phyloP scores from a whole-genome alignment of 2,113 vertebrate species.

The Poecile atricapillus region DNA sequence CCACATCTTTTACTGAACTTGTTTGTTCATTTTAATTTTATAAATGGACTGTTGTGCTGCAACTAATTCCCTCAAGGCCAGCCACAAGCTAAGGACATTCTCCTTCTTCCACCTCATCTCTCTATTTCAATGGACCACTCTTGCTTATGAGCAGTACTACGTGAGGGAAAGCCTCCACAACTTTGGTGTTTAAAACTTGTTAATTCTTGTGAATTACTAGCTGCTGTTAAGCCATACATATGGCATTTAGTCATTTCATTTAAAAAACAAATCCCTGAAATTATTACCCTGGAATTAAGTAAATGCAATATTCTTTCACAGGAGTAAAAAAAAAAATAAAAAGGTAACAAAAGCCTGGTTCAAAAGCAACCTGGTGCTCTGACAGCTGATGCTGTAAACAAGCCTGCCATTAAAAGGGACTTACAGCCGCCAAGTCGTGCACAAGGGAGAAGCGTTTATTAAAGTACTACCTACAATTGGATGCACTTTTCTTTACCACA shows the following conservation, averaged over 20 bases:
- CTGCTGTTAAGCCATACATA: neutral
- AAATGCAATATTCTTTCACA: neutral
- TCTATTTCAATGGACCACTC: neutral
- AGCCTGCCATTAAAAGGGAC: neutral
- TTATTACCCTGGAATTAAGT: neutral
- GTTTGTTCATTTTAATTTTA: conserved; percentile 22
- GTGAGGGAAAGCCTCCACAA: neutral
- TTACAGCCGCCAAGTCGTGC: neutral
- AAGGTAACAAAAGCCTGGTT: neutral
- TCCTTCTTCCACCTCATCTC: neutral
- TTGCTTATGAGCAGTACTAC: neutral
- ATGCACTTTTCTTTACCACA: neutral
- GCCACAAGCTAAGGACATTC: neutral
- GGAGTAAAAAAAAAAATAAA: neutral
- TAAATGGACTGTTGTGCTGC: conserved; percentile 4
- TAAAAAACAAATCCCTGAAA: neutral
- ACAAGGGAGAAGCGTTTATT: neutral
- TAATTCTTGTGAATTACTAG: neutral
- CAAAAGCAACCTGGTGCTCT: neutral
- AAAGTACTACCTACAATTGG: neutral
- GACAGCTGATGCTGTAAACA: neutral
- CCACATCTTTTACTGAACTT: neutral
- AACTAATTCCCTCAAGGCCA: neutral
- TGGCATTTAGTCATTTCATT: neutral
- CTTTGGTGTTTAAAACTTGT: neutral